Percentiles rank a stretch among this genome's conserved stretches.
Conservation (phyloP, 2,888 invertebrate genomes). For the Orchestes rusci region DNA sequence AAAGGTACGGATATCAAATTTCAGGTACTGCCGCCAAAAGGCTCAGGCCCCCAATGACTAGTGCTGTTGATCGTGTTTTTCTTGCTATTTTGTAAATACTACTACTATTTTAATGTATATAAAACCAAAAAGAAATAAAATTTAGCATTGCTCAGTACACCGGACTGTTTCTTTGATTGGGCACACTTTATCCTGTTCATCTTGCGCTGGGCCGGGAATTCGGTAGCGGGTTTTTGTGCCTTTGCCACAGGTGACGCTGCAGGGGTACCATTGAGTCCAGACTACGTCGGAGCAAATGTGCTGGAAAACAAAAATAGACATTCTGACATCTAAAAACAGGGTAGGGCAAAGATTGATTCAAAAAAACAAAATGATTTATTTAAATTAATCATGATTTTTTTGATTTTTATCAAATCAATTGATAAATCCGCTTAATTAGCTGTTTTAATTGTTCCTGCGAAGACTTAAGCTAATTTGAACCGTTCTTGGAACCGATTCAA, state of each 20-base stretch:
- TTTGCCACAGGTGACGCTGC: slow-evolving; percentile 66
- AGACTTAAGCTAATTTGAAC: too few species aligned
- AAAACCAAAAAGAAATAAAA: slow-evolving; percentile 11
- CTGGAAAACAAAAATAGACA: too few species aligned
- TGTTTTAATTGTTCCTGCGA: too few species aligned
- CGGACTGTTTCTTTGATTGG: slow-evolving; percentile 36
- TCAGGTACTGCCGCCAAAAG: slow-evolving; percentile 51
- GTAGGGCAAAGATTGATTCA: too few species aligned
- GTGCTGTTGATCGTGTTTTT: slow-evolving; percentile 5
- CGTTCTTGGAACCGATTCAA: too few species aligned
- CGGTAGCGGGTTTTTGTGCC: slow-evolving; percentile 56
- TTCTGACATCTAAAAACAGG: too few species aligned
- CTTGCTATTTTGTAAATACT: slow-evolving; percentile 18
- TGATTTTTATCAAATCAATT: too few species aligned
- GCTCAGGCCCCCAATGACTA: slow-evolving; percentile 1
- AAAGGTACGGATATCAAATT: slow-evolving; percentile 58
- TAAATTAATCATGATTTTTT: too few species aligned
- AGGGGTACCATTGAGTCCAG: slow-evolving; percentile 74
- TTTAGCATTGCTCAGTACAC: slow-evolving; percentile 31
- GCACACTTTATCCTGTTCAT: slow-evolving; percentile 23
- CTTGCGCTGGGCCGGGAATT: slow-evolving; percentile 19
- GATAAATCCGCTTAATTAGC: too few species aligned
- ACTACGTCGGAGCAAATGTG: slow-evolving; percentile 52
- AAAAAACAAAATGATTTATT: slow-evolving; percentile 9
- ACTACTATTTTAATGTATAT: slow-evolving; percentile 14